These are phyloP conservation scores for Orbicella faveolata DNA, from an alignment of 64 coral and sea anemone species.

Conservation along the genomic window DNA sequence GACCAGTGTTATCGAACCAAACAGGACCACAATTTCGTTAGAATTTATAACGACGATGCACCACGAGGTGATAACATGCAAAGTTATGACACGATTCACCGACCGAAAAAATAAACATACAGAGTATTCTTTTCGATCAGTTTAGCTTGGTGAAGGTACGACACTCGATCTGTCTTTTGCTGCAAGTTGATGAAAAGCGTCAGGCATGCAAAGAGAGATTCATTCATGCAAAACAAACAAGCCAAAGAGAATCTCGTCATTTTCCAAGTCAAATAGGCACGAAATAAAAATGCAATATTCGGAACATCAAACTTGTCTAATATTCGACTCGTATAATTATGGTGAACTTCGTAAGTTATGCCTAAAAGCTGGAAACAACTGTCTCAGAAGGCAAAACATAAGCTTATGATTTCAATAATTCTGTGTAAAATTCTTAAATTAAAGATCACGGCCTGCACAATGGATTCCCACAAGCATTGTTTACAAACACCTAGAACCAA, in stretches of 20 bases:
- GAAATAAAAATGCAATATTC: not conserved
- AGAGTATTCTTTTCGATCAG: not conserved
- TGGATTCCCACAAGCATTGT: conserved; percentile 1
- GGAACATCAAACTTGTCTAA: not conserved
- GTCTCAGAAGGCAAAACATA: not conserved
- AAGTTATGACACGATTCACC: not conserved
- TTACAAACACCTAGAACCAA: conserved; percentile 39
- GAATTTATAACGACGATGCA: not conserved
- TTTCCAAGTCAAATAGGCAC: conserved; percentile 6
- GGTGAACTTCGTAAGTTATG: not conserved
- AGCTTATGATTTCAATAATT: not conserved
- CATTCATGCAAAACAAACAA: conserved; percentile 18
- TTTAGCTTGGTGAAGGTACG: not conserved
- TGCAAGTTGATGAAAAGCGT: conserved; percentile 3
- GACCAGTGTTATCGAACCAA: not conserved
- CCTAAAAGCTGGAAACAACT: not conserved
- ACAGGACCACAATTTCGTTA: not conserved
- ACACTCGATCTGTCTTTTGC: conserved; percentile 3
- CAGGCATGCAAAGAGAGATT: not conserved
- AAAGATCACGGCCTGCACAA: conserved; percentile 28
- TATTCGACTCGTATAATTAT: not conserved
- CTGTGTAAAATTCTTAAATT: conserved; percentile 41
- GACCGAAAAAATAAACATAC: not conserved
- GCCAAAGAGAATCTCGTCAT: not conserved
- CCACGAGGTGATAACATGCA: not conserved